Evolutionary conservation across 2,797 vertebrate species (phyloP).

Genomic region (Dipus sagitta): DNA sequence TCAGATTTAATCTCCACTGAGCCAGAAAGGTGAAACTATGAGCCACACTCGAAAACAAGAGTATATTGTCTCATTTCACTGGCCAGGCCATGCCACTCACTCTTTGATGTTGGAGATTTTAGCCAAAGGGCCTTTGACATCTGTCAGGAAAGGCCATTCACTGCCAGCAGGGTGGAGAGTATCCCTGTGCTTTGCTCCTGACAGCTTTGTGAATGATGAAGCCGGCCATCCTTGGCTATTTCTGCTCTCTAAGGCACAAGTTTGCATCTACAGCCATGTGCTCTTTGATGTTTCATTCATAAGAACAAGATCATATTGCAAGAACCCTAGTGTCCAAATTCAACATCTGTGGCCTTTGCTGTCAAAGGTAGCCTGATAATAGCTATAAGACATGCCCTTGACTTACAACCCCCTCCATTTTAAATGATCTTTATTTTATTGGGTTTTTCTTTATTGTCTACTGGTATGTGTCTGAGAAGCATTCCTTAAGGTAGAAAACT

Average conservation of each 20-base stretch:
- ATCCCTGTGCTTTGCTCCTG: constrained; percentile 47
- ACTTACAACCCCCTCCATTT: not conserved
- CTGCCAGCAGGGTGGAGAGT: constrained; percentile 50
- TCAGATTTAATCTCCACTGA: not conserved
- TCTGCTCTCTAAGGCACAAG: constrained; percentile 73
- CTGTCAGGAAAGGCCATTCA: constrained; percentile 58
- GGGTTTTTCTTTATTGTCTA: constrained; percentile 56
- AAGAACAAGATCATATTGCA: constrained; percentile 40
- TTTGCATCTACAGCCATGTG: constrained; percentile 35
- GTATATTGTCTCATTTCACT: constrained; percentile 30
- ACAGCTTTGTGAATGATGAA: constrained; percentile 79
- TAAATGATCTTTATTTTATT: constrained; percentile 45
- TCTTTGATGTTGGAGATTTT: constrained; percentile 68
- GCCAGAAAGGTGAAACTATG: not conserved
- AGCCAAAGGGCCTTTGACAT: not conserved
- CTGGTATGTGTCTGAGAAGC: constrained; percentile 15
- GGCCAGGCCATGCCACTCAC: not conserved
- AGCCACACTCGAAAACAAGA: constrained; percentile 74
- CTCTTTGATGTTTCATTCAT: constrained; percentile 75
- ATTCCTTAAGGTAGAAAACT: constrained; percentile 51
- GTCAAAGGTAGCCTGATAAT: accelerated
- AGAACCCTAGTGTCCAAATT: constrained; percentile 49
- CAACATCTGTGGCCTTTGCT: constrained; percentile 17
- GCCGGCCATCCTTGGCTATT: constrained; percentile 59
- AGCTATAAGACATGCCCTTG: not conserved